A percentile compares a stretch with the other conserved stretches of the same genome.
These are phyloP conservation scores for Agapornis roseicollis DNA, from an alignment of 2,113 vertebrate species.

Conservation along the genomic window DNA sequence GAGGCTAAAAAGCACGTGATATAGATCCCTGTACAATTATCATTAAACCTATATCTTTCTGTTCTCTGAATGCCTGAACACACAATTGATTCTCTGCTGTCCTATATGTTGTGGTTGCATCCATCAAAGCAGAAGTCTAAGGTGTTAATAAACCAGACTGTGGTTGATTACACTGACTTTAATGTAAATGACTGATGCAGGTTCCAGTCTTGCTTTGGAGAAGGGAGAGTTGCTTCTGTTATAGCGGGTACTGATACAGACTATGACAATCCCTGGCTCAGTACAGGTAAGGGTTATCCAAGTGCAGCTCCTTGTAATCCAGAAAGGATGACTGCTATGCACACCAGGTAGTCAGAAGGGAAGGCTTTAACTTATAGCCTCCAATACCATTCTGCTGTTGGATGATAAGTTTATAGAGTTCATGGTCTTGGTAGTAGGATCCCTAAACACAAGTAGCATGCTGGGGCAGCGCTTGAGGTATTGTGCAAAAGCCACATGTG, in stretches of 20 bases:
- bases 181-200: neutral
- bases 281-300: neutral
- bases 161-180: neutral
- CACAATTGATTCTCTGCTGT: neutral
- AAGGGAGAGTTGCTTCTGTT: rapidly evolving
- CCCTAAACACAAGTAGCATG: neutral
- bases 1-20: neutral
- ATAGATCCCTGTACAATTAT: neutral
- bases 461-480: neutral
- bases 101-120: neutral
- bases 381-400: neutral
- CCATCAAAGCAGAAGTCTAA: neutral
- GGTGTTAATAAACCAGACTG: neutral
- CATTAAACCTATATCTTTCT: neutral
- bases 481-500: neutral
- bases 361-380: neutral
- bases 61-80: neutral
- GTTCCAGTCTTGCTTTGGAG: neutral
- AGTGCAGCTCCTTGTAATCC: too few relatives aligned
- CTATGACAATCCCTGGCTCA: rapidly evolving
- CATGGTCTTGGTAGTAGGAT: neutral
- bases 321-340: neutral
- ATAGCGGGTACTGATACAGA: neutral
- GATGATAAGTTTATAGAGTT: neutral
- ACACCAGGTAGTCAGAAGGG: neutral